phyloP scores from a whole-genome alignment of 1,140 invertebrate species.

The Batillaria attramentaria region DNA sequence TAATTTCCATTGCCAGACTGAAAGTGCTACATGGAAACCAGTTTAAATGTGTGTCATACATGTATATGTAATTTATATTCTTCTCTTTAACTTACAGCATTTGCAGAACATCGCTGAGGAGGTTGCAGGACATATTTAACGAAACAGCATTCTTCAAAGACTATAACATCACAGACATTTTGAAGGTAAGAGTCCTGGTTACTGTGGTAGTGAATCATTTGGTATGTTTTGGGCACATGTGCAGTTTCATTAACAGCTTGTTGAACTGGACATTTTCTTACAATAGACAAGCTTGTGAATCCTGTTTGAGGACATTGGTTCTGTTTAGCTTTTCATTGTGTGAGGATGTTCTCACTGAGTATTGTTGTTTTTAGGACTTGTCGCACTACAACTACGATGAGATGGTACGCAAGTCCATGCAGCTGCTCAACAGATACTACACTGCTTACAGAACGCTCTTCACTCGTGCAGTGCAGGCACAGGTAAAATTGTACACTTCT shows the following conservation, averaged over 20 bases:
- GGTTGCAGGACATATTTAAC: slow-evolving; percentile 63
- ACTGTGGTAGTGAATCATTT: too few species aligned
- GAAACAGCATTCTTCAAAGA: slow-evolving; percentile 59
- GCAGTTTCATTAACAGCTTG: too few species aligned
- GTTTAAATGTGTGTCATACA: too few species aligned
- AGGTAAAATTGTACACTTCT: slow-evolving; percentile 47
- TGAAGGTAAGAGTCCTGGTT: slow-evolving; percentile 53
- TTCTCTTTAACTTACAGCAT: slow-evolving; percentile 46
- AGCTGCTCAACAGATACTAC: slow-evolving; percentile 64
- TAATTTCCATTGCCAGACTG: too few species aligned
- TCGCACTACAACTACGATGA: slow-evolving; percentile 67
- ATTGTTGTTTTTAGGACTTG: slow-evolving; percentile 57
- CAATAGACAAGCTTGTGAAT: too few species aligned
- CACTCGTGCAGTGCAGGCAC: slow-evolving; percentile 64
- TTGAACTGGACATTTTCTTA: too few species aligned
- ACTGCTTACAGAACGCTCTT: slow-evolving; percentile 63
- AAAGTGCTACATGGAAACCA: too few species aligned
- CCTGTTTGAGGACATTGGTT: too few species aligned
- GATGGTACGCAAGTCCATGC: slow-evolving; percentile 65
- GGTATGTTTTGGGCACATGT: too few species aligned
- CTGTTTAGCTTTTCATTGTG: too few species aligned
- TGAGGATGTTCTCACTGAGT: not conserved
- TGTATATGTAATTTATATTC: too few species aligned
- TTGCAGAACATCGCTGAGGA: slow-evolving; percentile 52
- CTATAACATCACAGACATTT: slow-evolving; percentile 58